Evolutionary conservation across 2,888 invertebrate species (phyloP).

Genomic region (Alloscopus bannaensis): DNA sequence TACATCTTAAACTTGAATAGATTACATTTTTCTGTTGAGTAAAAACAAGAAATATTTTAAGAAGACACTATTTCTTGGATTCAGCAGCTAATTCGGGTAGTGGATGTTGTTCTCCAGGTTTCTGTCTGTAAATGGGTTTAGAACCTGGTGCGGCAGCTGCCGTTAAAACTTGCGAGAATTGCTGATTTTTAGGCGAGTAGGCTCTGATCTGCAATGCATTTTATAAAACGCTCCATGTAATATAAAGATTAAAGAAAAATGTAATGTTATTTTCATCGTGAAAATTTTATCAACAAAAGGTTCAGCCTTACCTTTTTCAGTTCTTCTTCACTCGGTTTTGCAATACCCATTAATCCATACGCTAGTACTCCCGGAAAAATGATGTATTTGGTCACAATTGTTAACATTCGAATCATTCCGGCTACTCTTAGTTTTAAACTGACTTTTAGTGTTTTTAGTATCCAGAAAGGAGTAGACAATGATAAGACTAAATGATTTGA

Average conservation of each 20-base stretch:
- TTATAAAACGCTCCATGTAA: no score
- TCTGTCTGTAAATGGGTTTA: slow-evolving; percentile 77
- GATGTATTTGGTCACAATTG: slow-evolving; percentile 77
- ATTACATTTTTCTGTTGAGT: not conserved
- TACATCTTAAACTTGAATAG: not conserved
- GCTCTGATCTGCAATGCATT: slow-evolving; percentile 44
- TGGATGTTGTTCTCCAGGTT: slow-evolving; percentile 75
- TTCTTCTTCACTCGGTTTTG: slow-evolving; percentile 77
- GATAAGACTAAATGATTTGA: no score
- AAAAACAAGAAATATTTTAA: not conserved
- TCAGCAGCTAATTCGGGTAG: slow-evolving; percentile 77
- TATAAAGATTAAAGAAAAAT: not conserved
- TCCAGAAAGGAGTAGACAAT: no score
- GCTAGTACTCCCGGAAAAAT: slow-evolving; percentile 80
- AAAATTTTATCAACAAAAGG: no score
- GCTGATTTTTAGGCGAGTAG: slow-evolving; percentile 13
- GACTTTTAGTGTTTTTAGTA: no score
- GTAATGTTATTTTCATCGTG: not conserved
- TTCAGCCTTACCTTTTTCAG: slow-evolving; percentile 74
- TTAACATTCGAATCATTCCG: slow-evolving; percentile 20
- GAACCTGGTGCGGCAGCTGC: slow-evolving; percentile 76
- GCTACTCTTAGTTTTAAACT: not conserved
- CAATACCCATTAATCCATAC: slow-evolving; percentile 79
- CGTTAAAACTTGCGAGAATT: slow-evolving; percentile 76
- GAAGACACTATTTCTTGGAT: slow-evolving; percentile 79